Base-by-base conservation (phyloP, 2,888 invertebrate genomes). In the Neoaliturus tenellus region DNA sequence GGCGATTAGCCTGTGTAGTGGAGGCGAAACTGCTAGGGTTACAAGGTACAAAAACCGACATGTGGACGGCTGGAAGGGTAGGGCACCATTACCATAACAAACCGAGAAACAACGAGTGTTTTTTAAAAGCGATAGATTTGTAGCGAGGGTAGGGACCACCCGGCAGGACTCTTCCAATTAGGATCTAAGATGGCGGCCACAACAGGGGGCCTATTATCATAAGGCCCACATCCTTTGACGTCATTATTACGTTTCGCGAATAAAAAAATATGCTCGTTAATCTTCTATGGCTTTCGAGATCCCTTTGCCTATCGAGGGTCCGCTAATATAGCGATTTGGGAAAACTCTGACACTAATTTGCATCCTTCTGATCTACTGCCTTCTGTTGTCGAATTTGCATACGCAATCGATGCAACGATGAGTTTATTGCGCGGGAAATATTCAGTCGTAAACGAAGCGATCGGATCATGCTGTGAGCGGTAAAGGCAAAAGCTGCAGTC, bases 201-300 rank as follows among this genome's bases (percentile, higher is more conserved):
- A 33, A 51, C 78, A 55, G 78, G 78, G 78, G 78, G 78, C 78
- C 78, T 20, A 78, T 78, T 78, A 78, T 78, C 78, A 78, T 78
- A 78, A 78, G 78, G 55, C 78, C 55, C 55, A 0, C 10, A 55
- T 20, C 48, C 78, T 78, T 78, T 78, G 78, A 78, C 78, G 55
- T 78, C 78, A 55, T 78, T 78, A 78, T 78, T 78, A 28, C 31
- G 78, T 78, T 75, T 78, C 23, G 78, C 78, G 51, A 78, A 78
- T 33, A 55, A 55, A 55, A 55, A 78, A 78, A 55, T 55, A 20
- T 17, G 55, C 33, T 78, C 55, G 23, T 55, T 55, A 78, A 51
- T 75, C 17, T 31, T 62, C 62, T 28, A 62, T 62, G n/a, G 62
- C 28, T 62, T 62, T 62, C 14, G 28, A 62, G 5, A 51, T 44